Percentiles rank a stretch among this genome's conserved stretches.
Evolutionary conservation across 2,797 vertebrate genomes (phyloP).

Genomic region (Enteromius thamalakanensis): DNA sequence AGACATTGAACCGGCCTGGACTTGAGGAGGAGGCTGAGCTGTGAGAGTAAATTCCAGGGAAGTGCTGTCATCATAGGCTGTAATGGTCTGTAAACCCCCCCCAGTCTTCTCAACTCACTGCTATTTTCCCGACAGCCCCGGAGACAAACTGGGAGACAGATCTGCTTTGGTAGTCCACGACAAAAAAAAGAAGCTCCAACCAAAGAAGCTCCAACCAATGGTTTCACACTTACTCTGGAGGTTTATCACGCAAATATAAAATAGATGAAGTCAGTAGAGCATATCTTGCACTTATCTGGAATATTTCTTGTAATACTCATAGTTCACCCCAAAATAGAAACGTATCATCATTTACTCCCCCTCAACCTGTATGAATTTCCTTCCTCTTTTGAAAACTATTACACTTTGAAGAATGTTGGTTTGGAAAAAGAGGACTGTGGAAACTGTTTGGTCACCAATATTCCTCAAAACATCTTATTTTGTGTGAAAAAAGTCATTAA

Average conservation of each 20-base stretch:
- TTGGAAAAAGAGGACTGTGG: too few relatives aligned
- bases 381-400: background rate
- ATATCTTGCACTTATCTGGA: background rate
- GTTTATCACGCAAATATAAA: background rate
- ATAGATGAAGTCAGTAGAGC: background rate
- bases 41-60: slow-evolving; percentile 71
- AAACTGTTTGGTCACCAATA: background rate
- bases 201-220: too few relatives aligned
- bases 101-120: background rate
- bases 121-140: background rate
- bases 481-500: background rate
- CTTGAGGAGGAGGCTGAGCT: slow-evolving; percentile 42
- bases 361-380: background rate
- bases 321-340: background rate
- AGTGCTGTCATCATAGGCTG: slow-evolving; percentile 64
- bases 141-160: background rate
- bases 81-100: too few relatives aligned
- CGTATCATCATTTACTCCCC: background rate
- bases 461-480: background rate
- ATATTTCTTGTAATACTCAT: background rate
- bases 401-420: background rate
- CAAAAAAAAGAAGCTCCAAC: too few relatives aligned
- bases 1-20: slow-evolving; percentile 37
- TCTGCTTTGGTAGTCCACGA: background rate
- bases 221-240: background rate